Conservation (phyloP, 1,140 invertebrate species). For the Trichogramma pretiosum region DNA sequence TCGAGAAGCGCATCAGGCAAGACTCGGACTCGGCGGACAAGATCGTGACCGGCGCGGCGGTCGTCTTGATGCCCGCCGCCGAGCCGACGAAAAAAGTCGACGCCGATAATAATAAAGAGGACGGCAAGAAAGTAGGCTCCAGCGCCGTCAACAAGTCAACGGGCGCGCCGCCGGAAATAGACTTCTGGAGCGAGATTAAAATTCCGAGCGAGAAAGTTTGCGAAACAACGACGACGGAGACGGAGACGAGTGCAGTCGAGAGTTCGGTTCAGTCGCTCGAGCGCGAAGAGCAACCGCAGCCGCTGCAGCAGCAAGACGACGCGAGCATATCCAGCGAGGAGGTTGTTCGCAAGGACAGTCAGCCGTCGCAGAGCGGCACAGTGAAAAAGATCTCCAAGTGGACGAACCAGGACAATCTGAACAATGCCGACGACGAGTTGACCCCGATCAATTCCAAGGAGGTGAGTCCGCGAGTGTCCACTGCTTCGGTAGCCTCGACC, state of each 20-base stretch:
- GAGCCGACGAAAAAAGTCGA: slow-evolving; percentile 1
- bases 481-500: slow-evolving; percentile 18
- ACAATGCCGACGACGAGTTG: slow-evolving; percentile 23
- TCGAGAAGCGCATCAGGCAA: slow-evolving; percentile 12
- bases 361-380: no score
- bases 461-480: slow-evolving; percentile 20
- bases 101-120: not conserved
- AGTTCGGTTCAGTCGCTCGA: not conserved
- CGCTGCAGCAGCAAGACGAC: no score
- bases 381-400: slow-evolving; percentile 35
- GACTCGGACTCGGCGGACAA: slow-evolving; percentile 8
- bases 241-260: slow-evolving; percentile 4
- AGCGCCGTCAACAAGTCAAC: not conserved
- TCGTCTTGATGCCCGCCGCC: not conserved
- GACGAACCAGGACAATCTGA: slow-evolving; percentile 32
- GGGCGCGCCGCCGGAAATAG: slow-evolving; percentile 27
- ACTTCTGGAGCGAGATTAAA: slow-evolving; percentile 43
- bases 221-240: slow-evolving; percentile 16
- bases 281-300: not conserved
- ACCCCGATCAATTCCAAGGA: slow-evolving; percentile 23
- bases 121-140: slow-evolving; percentile 4
- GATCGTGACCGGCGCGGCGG: not conserved
- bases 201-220: slow-evolving; percentile 22
- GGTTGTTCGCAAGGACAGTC: no score
- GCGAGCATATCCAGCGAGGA: no score